Evolutionary conservation across 1,140 invertebrate genomes (phyloP), one percentile per base, ranked within the genome.

Genomic region (Drosophila elegans): DNA sequence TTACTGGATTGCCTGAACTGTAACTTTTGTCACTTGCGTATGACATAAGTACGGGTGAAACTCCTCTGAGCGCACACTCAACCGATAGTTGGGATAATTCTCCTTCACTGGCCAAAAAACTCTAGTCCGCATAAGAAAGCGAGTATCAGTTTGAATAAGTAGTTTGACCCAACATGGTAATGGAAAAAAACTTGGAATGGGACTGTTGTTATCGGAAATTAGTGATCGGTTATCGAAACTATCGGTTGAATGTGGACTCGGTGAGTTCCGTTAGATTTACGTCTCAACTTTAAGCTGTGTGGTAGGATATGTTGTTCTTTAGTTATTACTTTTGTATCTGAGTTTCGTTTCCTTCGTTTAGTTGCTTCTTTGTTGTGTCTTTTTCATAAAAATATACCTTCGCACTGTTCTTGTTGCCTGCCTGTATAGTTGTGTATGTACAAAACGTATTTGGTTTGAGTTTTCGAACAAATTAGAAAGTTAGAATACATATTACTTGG

Each of bases 301-400:
- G 46, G 54, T 66, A 72, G 83, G 83, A 88, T 86, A 88, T 86
- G 82, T 88, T 62, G 71, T 62, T 61, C 56, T 38, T 77, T 48
- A 59, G 48, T 49, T 59, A 38, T 57, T 71, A 34, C 44, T 32
- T 51, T 49, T 75, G 52, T 53, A 71, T 71, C 53, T 72, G 67
- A 71, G 67, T 71, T 69, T 41, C 29, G 52, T 71, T 71, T 71
- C 64, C 38, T 13, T n/a, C n/a, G n/a, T 55, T 48, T 71, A 72
- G 67, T 72, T 72, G 68, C 45, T 49, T 69, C n/a, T 44, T 72
- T 53, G 16, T 59, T 38, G 39, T 78, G 67, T 67, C 45, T 74
- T 25, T 42, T 41, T 71, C 64, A 69, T 41, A 71, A 71, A 71
- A 71, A 71, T 71, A 71, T 71, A 69, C 49, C 27, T 46, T 64